Conservation (phyloP, 2,888 invertebrate species). For the Apodemia hepburni region DNA sequence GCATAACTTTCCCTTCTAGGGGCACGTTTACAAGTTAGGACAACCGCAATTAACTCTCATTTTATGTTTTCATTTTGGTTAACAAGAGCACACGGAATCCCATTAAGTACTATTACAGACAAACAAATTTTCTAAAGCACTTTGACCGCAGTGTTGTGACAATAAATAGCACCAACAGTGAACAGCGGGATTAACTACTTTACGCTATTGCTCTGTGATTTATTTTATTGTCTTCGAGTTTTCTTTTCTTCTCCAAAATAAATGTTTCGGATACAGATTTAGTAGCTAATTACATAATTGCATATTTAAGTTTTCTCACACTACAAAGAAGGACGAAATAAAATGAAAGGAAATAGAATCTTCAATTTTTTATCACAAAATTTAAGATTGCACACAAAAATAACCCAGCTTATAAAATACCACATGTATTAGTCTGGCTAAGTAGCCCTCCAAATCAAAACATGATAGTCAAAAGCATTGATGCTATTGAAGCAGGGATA, state of each 20-base stretch:
- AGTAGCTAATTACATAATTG: background rate
- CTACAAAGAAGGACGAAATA: too few relatives aligned
- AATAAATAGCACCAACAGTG: constrained; percentile 20
- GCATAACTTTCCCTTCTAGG: background rate
- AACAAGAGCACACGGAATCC: constrained; percentile 9
- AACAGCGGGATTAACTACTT: constrained; percentile 18
- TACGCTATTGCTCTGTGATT: constrained; percentile 20
- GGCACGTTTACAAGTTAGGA: background rate
- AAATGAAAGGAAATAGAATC: too few relatives aligned
- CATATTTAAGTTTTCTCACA: too few relatives aligned
- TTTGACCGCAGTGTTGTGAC: constrained; percentile 20
- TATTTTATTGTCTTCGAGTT: constrained; percentile 18
- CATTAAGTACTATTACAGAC: constrained; percentile 16
- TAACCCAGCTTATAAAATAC: too few relatives aligned
- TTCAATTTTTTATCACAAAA: too few relatives aligned
- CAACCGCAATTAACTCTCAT: background rate
- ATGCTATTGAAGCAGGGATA: too few relatives aligned
- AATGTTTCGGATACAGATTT: background rate
- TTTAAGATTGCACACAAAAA: too few relatives aligned
- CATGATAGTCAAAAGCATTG: too few relatives aligned
- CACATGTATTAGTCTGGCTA: too few relatives aligned
- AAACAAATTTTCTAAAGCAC: constrained; percentile 20
- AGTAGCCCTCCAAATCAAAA: too few relatives aligned
- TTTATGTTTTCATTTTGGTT: constrained; percentile 9
- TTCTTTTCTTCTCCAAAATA: constrained; percentile 4